Evolutionary conservation across 2,888 invertebrate species (phyloP), one percentile per base, ranked within the genome.

Genomic region (Chloromyia formosa): DNA sequence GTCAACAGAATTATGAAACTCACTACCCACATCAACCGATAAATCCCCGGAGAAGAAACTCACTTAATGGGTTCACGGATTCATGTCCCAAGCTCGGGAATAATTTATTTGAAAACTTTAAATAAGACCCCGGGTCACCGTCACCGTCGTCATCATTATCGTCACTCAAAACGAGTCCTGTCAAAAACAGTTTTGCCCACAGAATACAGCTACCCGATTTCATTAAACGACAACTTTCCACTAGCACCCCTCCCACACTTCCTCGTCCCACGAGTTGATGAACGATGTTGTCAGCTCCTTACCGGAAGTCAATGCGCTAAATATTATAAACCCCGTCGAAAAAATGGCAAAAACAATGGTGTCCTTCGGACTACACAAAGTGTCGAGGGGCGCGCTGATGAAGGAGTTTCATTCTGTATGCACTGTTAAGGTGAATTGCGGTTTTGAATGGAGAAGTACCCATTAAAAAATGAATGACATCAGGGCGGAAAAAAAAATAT

Each of bases 391-490:
- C n/a, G 18, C 40, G 40, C n/a, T 16, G 40, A 10, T n/a, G 18
- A 62, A 62, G 22, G 10, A 56, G 14, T 4, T 1, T 27, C 14
- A 35, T n/a, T 61, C 23, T 27, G 49, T 35, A 66, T 66, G 66
- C 45, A 66, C 45, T 53, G 14, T 40, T 40, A 58, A 71, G 54
- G 27, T 56, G 69, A 69, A 69, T 69, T 69, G 69, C 9, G 54
- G 71, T 12, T 18, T 45, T 45, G 16, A 49, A 22, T n/a, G 18
- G 20, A 66, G 42, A 35, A 49, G 42, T 9, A 20, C 42, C 66
- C 66, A 27, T 49, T 45, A 16, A 35, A 66, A 49, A 66, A 35
- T 66, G 66, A 66, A 42, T 66, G 49, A 45, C 35, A 35, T 35
- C 27, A 7, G 27, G 27, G 27, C 27, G 27, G 27, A 35, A 35